These are phyloP conservation scores for Pteruthius melanotis DNA, from an alignment of 2,113 vertebrate species.

Conservation along the genomic window DNA sequence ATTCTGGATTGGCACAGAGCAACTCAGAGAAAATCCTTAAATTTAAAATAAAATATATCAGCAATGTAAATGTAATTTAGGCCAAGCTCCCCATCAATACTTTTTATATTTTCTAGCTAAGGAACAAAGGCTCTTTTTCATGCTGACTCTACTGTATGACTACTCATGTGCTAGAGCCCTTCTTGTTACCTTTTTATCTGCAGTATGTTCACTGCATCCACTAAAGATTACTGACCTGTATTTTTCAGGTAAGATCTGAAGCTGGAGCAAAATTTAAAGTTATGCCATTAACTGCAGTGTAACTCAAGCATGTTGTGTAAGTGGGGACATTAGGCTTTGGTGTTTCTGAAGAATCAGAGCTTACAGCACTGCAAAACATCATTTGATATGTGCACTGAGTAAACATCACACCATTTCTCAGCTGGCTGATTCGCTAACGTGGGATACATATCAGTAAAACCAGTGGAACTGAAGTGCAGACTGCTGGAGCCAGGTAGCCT, in stretches of 20 bases:
- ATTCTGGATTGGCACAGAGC: background rate
- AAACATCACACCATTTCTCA: constrained; percentile 5
- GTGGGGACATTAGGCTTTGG: background rate
- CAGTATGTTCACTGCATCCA: background rate
- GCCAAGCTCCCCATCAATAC: background rate
- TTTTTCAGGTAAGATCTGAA: background rate
- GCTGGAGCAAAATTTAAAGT: background rate
- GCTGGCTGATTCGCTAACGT: background rate
- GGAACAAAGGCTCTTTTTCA: background rate
- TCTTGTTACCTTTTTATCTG: background rate
- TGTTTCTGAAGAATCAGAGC: background rate
- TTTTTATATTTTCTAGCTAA: background rate
- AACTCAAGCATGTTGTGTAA: background rate
- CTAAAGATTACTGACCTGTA: background rate
- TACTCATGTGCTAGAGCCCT: background rate
- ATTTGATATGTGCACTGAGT: background rate
- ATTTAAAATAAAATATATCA: background rate
- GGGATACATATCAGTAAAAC: background rate
- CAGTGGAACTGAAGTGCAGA: background rate
- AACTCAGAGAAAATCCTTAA: background rate
- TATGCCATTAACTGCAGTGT: background rate
- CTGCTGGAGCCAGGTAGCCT: constrained; percentile 21
- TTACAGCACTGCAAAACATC: background rate
- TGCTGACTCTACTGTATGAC: background rate
- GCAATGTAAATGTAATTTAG: background rate